Percentiles rank a stretch among this genome's conserved stretches.
Conservation (phyloP, 2,113 vertebrate species). For the Corydoras sp. region DNA sequence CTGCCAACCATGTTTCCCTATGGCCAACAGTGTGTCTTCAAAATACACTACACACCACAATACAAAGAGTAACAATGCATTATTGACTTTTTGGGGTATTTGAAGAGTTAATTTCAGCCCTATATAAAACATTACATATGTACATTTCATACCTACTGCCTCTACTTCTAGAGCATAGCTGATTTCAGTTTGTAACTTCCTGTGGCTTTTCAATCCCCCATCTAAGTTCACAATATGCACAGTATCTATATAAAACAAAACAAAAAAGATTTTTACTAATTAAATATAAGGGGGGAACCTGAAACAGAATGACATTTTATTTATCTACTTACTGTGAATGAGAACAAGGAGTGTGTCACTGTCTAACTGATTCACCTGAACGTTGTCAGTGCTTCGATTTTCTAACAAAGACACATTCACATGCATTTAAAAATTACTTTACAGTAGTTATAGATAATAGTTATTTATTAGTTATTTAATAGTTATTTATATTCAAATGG, state of each 20-base stretch:
- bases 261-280: neutral
- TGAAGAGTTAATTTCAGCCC: neutral
- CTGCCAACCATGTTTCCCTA: conserved; percentile 84
- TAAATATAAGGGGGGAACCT: too few relatives aligned
- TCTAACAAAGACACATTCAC: conserved; percentile 57
- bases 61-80: neutral
- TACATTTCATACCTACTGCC: conserved; percentile 25
- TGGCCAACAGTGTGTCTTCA: conserved; percentile 68
- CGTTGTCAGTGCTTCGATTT: conserved; percentile 56
- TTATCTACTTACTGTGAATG: conserved; percentile 70
- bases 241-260: conserved; percentile 3
- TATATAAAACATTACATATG: neutral
- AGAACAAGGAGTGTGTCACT: conserved; percentile 72
- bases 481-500: too few relatives aligned
- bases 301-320: neutral
- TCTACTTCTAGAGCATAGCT: conserved; percentile 23
- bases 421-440: conserved; percentile 15
- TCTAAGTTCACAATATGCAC: conserved; percentile 13
- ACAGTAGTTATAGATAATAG: too few relatives aligned
- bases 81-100: neutral
- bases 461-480: too few relatives aligned
- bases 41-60: conserved; percentile 62
- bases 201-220: neutral
- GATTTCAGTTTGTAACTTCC: conserved; percentile 2
- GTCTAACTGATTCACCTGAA: conserved; percentile 77